These are phyloP conservation scores for Dendroctonus valens DNA, from an alignment of 1,140 invertebrate genomes.

Conservation along the genomic window DNA sequence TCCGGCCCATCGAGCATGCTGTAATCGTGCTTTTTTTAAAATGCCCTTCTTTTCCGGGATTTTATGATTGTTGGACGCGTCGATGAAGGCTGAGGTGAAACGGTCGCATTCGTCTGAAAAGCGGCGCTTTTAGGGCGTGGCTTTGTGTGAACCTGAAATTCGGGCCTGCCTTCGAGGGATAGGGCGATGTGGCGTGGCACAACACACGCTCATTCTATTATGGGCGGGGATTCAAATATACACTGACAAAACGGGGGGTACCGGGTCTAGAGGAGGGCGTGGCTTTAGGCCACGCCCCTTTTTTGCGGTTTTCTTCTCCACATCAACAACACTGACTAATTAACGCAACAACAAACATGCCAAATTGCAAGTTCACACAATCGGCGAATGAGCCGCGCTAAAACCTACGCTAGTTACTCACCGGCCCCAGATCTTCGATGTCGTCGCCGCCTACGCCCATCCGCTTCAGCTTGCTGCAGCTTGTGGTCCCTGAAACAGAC, in stretches of 20 bases:
- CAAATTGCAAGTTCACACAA: conserved; percentile 30
- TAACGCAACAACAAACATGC: not conserved
- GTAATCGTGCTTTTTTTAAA: conserved; percentile 81
- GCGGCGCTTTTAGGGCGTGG: conserved; percentile 8
- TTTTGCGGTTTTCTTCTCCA: not conserved
- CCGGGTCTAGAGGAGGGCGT: no score
- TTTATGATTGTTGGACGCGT: conserved; percentile 75
- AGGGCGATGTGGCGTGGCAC: no score
- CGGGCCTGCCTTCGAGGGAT: not conserved
- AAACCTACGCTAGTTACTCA: conserved; percentile 43
- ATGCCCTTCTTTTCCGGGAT: conserved; percentile 84
- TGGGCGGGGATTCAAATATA: not conserved
- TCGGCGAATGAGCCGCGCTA: not conserved
- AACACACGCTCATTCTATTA: no score
- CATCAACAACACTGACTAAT: not conserved
- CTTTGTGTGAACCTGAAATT: conserved; percentile 27
- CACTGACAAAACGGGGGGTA: no score
- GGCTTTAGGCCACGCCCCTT: no score
- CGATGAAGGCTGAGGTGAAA: conserved; percentile 70
- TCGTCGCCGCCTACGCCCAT: conserved; percentile 67
- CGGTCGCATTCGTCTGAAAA: conserved; percentile 71
- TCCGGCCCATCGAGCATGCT: conserved; percentile 72
- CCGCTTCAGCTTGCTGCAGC: conserved; percentile 68
- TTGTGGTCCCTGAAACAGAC: conserved; percentile 70
- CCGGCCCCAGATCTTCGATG: conserved; percentile 69